Percentiles rank a stretch among this genome's conserved stretches.
Evolutionary conservation across 2,888 invertebrate genomes (phyloP).

Genomic region (Drosophila mettleri): DNA sequence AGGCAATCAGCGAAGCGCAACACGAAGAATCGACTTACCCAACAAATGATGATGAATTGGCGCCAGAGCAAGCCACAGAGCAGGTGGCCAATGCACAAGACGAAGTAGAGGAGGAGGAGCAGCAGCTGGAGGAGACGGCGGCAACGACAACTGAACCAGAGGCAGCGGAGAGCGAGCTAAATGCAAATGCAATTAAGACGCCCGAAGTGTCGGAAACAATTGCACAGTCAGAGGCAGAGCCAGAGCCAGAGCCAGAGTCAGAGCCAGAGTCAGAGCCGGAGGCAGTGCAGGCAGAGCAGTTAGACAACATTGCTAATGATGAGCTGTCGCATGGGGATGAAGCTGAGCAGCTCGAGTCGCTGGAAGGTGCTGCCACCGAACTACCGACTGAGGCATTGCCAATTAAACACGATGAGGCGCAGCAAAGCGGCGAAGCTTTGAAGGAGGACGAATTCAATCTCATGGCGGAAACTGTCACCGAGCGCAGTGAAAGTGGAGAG

Average conservation of each 20-base stretch:
- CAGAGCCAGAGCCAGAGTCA: neutral
- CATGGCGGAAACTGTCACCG: slow-evolving; percentile 50
- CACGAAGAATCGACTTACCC: slow-evolving; percentile 75
- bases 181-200: slow-evolving; percentile 79
- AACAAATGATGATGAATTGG: slow-evolving; percentile 81
- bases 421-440: slow-evolving; percentile 46
- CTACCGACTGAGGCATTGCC: slow-evolving; percentile 23
- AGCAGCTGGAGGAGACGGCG: slow-evolving; percentile 8
- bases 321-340: slow-evolving; percentile 55
- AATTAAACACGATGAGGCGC: slow-evolving; percentile 46
- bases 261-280: neutral
- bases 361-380: slow-evolving; percentile 35
- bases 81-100: slow-evolving; percentile 18
- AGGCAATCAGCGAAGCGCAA: slow-evolving; percentile 70
- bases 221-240: slow-evolving; percentile 41
- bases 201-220: slow-evolving; percentile 76
- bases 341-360: slow-evolving; percentile 33
- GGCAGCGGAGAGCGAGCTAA: slow-evolving; percentile 44
- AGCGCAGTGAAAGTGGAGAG: slow-evolving; percentile 55
- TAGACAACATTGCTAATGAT: slow-evolving; percentile 53
- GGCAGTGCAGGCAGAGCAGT: slow-evolving; percentile 21
- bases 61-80: slow-evolving; percentile 61
- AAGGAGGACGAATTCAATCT: slow-evolving; percentile 43
- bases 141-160: slow-evolving; percentile 47
- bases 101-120: slow-evolving; percentile 6